phyloP scores from a whole-genome alignment of 1,140 invertebrate species.

The Drosophila murphyi region DNA sequence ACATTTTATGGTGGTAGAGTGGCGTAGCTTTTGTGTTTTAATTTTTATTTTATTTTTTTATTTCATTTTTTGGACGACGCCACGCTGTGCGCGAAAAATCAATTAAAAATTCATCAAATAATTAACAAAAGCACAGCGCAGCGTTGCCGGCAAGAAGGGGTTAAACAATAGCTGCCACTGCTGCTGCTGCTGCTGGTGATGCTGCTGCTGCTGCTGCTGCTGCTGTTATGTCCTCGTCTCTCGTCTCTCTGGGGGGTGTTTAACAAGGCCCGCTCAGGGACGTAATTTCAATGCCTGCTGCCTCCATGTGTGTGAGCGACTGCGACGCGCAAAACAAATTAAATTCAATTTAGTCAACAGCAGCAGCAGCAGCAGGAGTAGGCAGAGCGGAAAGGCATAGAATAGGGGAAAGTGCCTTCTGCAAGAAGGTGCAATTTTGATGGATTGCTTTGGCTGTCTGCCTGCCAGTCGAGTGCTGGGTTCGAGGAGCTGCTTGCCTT shows the following conservation, averaged over 20 bases:
- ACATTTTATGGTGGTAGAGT: conserved; percentile 52
- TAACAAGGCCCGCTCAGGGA: conserved; percentile 69
- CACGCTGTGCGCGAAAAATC: conserved; percentile 83
- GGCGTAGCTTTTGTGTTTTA: conserved; percentile 45
- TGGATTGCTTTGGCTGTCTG: conserved; percentile 75
- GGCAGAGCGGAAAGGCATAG: conserved; percentile 1
- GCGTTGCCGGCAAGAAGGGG: conserved; percentile 57
- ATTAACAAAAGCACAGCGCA: conserved; percentile 80
- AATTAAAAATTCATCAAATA: conserved; percentile 84
- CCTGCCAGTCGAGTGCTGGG: conserved; percentile 44
- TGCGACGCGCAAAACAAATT: conserved; percentile 81
- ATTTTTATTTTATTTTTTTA: conserved; percentile 43
- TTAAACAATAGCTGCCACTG: conserved; percentile 71
- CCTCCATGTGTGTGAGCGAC: conserved; percentile 33
- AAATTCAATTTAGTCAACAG: conserved; percentile 81
- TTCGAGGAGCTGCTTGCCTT: conserved; percentile 58
- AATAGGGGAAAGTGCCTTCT: conserved; percentile 36
- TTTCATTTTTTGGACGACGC: conserved; percentile 45
- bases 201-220: conserved; percentile 15
- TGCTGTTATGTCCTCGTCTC: conserved; percentile 3
- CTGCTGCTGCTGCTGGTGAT: background rate
- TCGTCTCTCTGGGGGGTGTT: conserved; percentile 70
- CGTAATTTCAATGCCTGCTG: conserved; percentile 62
- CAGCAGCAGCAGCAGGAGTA: conserved; percentile 24
- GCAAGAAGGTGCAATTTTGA: conserved; percentile 84